Conservation (phyloP, 2,113 vertebrate species). For the Bufo gargarizans region DNA sequence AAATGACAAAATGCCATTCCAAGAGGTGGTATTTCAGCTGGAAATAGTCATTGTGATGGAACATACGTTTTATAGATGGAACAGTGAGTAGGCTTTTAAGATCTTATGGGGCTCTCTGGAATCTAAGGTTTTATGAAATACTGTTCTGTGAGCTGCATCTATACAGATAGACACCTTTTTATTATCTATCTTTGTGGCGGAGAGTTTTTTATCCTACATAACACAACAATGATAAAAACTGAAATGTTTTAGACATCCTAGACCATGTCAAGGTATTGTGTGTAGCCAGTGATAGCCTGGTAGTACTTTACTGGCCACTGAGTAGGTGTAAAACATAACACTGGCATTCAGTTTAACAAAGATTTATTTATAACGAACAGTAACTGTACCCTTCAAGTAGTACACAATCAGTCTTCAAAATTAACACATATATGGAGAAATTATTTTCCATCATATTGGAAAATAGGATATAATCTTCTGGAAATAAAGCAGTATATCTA, state of each 20-base stretch:
- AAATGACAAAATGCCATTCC: slow-evolving; percentile 27
- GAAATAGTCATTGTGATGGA: slow-evolving; percentile 37
- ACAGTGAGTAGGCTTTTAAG: slow-evolving; percentile 15
- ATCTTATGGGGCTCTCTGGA: background rate
- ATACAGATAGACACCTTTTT: slow-evolving; percentile 17
- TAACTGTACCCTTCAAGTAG: too few relatives aligned
- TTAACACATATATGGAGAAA: too few relatives aligned
- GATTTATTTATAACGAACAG: too few relatives aligned
- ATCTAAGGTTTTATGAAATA: background rate
- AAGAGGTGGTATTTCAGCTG: slow-evolving; percentile 11
- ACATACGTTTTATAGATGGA: slow-evolving; percentile 33
- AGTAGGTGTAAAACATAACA: too few relatives aligned
- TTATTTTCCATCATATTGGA: too few relatives aligned
- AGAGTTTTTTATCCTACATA: background rate
- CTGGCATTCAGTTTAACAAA: too few relatives aligned
- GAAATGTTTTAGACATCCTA: background rate
- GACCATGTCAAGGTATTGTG: background rate
- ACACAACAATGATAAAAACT: background rate
- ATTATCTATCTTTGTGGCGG: background rate
- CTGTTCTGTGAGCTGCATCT: slow-evolving; percentile 28
- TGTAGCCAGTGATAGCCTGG: background rate
- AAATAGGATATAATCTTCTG: too few relatives aligned
- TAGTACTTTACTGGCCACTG: too few relatives aligned
- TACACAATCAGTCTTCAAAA: too few relatives aligned
- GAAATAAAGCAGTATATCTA: too few relatives aligned